phyloP scores from a whole-genome alignment of 2,888 invertebrate genomes.

The Dorcus parallelipipedus region DNA sequence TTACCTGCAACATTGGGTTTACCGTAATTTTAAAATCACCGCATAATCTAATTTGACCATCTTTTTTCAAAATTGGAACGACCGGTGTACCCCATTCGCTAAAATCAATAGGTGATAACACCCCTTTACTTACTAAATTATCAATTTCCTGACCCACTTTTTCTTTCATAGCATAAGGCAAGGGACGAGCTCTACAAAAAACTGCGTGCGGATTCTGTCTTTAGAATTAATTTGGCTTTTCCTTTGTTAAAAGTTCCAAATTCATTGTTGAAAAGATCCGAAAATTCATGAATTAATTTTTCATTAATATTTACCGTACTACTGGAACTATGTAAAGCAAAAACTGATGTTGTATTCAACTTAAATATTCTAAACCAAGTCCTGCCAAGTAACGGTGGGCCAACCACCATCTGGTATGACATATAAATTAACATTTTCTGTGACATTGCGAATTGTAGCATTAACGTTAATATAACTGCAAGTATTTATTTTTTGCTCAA shows the following conservation, averaged over 20 bases:
- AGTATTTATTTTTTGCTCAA: background rate
- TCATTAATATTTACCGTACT: too few relatives aligned
- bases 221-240: background rate
- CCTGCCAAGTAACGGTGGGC: conserved; percentile 3
- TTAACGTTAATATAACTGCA: conserved; percentile 1
- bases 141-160: conserved; percentile 13
- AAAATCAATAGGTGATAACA: conserved; percentile 8
- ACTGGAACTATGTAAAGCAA: background rate
- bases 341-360: background rate
- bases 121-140: background rate
- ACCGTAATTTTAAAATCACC: background rate
- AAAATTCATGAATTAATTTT: background rate
- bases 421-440: background rate
- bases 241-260: background rate
- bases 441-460: background rate
- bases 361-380: background rate
- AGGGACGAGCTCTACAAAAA: conserved; percentile 14
- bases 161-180: conserved; percentile 6
- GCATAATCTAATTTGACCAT: conserved; percentile 23
- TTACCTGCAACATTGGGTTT: conserved; percentile 4
- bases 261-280: background rate
- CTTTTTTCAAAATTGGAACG: too few relatives aligned
- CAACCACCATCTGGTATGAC: conserved; percentile 3
- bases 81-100: conserved; percentile 16
- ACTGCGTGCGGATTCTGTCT: background rate